Base-by-base conservation (phyloP, 2,888 invertebrate genomes). In the Trachelus stipa region DNA sequence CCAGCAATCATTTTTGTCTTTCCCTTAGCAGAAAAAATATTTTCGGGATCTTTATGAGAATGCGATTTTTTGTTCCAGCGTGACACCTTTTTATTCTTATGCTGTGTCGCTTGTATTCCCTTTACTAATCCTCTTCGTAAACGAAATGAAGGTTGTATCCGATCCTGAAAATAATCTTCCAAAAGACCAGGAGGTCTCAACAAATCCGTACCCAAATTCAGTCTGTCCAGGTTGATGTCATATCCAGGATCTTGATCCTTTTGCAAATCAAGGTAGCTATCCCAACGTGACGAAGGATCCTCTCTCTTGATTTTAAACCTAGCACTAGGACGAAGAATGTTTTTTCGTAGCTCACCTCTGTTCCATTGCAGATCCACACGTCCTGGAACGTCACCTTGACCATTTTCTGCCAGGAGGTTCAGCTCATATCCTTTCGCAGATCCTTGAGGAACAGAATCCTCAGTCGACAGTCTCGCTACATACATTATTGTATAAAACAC, bases 401-500 rank as follows among this genome's bases (percentile, higher is more conserved):
- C 35, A n/a, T 15, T 15, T 12, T n/a, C 33, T 30, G n/a, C 34
- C 68, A 73, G 11, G 33, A 15, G 1, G 4, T 11, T 9, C 56
- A 23, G 9, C 56, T 23, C 33, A 69, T 74, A 76, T 37, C 30
- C n/a, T 79, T 77, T 74, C 74, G 56, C 40, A 71, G 73, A n/a
- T 69, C 78, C 69, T 73, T 73, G 75, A 30, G 77, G 33, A 30
- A 77, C 35, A 0, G 33, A 80, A 71, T 77, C 73, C 31, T 78
- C 76, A 69, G 80, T 81, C 77, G 81, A 81, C 81, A 83, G 83
- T 81, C 80, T 84, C 81, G 84, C 81, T 81, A 83, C 83, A 81
- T 83, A 85, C 80, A 85, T 82, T 81, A 83, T 84, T 77, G 84
- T 85, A 83, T 81, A 84, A 83, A 87, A 81, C 80, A 87, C 83